phyloP scores from a whole-genome alignment of 2,797 vertebrate genomes.

The Spea hammondii region DNA sequence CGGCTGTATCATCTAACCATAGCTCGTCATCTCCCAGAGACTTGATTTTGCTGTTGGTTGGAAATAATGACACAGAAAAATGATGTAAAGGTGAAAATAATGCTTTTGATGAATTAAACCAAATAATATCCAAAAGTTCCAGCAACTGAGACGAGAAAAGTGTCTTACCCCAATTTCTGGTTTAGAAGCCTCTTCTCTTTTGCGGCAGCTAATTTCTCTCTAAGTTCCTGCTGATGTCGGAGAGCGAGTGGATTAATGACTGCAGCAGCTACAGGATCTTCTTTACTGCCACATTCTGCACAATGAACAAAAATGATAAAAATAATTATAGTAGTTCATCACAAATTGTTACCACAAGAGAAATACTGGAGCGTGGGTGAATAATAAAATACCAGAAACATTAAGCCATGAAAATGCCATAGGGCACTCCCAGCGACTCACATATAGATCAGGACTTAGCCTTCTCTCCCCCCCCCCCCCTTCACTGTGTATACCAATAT shows the following conservation, averaged over 20 bases:
- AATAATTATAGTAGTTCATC: neutral
- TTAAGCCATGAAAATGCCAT: too few relatives aligned
- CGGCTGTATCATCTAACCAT: slow-evolving; percentile 83
- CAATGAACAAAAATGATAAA: neutral
- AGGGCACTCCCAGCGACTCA: too few relatives aligned
- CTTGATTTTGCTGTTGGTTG: slow-evolving; percentile 78
- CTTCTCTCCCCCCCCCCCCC: too few relatives aligned
- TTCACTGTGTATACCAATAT: too few relatives aligned
- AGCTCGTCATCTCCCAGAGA: slow-evolving; percentile 81
- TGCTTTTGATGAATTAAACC: too few relatives aligned
- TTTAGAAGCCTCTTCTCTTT: slow-evolving; percentile 89
- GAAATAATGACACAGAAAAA: neutral
- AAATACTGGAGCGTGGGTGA: too few relatives aligned
- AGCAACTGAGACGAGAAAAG: too few relatives aligned
- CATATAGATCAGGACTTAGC: too few relatives aligned
- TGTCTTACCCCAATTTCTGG: slow-evolving; percentile 78
- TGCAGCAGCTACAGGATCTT: slow-evolving; percentile 80
- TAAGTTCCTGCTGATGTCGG: slow-evolving; percentile 79
- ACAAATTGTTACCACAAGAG: too few relatives aligned
- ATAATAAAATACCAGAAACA: too few relatives aligned
- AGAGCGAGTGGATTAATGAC: slow-evolving; percentile 81
- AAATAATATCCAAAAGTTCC: too few relatives aligned
- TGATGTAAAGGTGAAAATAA: neutral
- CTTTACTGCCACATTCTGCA: slow-evolving; percentile 81
- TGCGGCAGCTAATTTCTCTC: slow-evolving; percentile 85